phyloP scores from a whole-genome alignment of 2,888 invertebrate genomes.

The Adelphocoris suturalis region DNA sequence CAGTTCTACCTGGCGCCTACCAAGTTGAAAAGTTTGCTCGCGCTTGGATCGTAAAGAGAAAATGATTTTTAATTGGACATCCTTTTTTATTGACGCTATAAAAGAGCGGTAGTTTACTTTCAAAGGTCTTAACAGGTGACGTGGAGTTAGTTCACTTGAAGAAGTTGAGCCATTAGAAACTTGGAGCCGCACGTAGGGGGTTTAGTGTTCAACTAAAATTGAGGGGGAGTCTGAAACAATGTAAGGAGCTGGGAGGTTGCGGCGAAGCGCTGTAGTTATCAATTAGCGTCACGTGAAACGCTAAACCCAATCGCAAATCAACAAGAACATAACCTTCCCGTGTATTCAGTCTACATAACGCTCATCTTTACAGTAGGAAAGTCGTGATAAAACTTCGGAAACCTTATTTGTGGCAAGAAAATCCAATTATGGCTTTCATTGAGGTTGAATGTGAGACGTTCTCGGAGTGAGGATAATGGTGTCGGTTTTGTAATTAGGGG shows the following conservation, averaged over 20 bases:
- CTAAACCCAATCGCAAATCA: conserved; percentile 62
- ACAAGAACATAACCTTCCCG: neutral
- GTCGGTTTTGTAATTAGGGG: no score
- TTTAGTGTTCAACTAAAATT: conserved; percentile 48
- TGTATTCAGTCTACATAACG: neutral
- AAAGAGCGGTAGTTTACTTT: no score
- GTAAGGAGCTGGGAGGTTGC: conserved; percentile 30
- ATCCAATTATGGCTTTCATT: no score
- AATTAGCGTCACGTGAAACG: conserved; percentile 56
- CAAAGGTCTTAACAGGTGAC: neutral
- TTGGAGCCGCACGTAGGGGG: neutral
- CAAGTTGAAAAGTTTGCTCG: no score
- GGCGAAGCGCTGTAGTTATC: conserved; percentile 55
- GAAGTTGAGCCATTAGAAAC: conserved; percentile 21
- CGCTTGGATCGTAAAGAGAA: no score
- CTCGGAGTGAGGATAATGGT: no score
- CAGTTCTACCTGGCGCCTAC: no score
- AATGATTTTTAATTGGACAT: no score
- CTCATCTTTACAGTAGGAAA: neutral
- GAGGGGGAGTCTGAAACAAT: conserved; percentile 42
- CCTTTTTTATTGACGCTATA: no score
- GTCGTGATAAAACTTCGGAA: neutral
- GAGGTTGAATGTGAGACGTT: no score
- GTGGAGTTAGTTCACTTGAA: conserved; percentile 43
- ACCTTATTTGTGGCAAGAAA: neutral